A percentile compares a stretch with the other conserved stretches of the same genome.
These are phyloP conservation scores for Microtus montanus DNA, from an alignment of 2,113 vertebrate species.

Conservation along the genomic window DNA sequence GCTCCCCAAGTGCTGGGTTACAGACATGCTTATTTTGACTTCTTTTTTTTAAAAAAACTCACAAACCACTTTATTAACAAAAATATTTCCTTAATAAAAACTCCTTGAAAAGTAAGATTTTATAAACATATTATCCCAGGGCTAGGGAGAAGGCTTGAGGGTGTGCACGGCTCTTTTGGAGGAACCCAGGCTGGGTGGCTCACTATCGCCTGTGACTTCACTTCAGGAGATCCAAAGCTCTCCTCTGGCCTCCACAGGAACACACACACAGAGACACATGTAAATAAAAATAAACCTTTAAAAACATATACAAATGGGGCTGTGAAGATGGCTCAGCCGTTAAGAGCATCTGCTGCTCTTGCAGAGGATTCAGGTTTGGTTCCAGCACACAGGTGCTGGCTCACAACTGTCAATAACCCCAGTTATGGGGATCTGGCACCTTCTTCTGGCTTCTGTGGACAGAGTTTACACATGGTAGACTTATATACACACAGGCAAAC, in stretches of 20 bases:
- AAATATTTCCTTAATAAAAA: slow-evolving; percentile 40
- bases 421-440: not conserved
- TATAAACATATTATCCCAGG: not conserved
- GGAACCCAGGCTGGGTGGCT: not conserved
- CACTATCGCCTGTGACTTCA: not conserved
- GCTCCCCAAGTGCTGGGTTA: not conserved
- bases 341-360: not conserved
- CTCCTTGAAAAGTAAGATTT: slow-evolving; percentile 1
- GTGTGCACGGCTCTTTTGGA: not conserved
- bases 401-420: not conserved
- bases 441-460: not conserved
- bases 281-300: not conserved
- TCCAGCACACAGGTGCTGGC: not conserved
- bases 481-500: not conserved
- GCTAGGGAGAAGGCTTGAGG: not conserved
- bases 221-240: not conserved
- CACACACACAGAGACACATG: not conserved
- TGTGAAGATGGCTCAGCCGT: not conserved
- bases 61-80: not conserved
- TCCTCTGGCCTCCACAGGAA: not conserved
- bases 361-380: not conserved
- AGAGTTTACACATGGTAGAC: not conserved
- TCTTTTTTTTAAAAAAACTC: not conserved
- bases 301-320: not conserved
- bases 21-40: not conserved